Conservation (phyloP, 35 echinoderm and acorn worm genomes). For the Stichopus chloronotus region DNA sequence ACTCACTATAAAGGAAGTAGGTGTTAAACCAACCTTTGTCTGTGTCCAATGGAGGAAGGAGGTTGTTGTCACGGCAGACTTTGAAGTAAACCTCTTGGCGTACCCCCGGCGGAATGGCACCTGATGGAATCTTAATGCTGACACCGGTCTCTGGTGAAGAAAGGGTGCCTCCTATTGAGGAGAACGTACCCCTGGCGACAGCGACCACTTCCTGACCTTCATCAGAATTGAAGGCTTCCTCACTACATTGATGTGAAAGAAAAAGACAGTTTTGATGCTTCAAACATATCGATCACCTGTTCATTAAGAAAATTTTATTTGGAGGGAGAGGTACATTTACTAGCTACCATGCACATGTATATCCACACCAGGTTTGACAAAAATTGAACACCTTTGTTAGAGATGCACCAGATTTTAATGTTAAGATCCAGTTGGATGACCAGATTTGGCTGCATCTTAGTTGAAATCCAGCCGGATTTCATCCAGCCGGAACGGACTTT, state of each 20-base stretch:
- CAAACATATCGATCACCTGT: too few relatives aligned
- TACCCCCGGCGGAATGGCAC: constrained; percentile 84
- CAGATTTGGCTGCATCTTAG: too few relatives aligned
- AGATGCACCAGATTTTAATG: too few relatives aligned
- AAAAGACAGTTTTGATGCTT: too few relatives aligned
- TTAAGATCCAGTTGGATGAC: too few relatives aligned
- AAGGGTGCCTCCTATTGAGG: constrained; percentile 74
- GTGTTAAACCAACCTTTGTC: constrained; percentile 75
- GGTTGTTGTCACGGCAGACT: constrained; percentile 89
- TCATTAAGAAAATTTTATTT: too few relatives aligned
- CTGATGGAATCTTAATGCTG: constrained; percentile 93
- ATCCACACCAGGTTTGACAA: too few relatives aligned
- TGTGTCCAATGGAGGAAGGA: constrained; percentile 89
- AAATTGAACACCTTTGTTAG: too few relatives aligned
- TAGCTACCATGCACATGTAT: too few relatives aligned
- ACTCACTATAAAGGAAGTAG: background rate
- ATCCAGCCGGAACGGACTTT: too few relatives aligned
- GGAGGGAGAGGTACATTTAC: too few relatives aligned
- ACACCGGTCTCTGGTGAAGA: constrained; percentile 83
- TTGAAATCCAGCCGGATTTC: too few relatives aligned
- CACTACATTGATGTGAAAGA: constrained; percentile 49
- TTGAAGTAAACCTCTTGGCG: constrained; percentile 96
- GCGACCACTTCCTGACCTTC: constrained; percentile 91
- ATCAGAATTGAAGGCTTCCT: constrained; percentile 75
- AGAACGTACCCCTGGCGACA: constrained; percentile 78